Conservation (phyloP, 2,888 invertebrate genomes). For the Colletes collaris region DNA sequence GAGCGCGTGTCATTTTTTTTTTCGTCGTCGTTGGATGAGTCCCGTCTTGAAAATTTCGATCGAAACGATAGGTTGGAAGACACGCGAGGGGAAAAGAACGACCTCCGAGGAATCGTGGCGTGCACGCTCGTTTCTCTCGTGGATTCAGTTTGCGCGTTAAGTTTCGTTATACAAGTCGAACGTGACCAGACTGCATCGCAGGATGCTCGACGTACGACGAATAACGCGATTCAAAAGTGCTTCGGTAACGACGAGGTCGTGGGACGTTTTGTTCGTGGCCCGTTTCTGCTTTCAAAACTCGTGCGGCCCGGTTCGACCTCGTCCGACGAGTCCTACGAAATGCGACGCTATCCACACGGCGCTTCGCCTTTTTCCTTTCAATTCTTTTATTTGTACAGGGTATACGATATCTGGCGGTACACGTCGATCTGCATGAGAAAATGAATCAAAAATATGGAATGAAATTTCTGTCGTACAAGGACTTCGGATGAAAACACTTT, state of each 20-base stretch:
- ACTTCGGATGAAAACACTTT: too few species aligned
- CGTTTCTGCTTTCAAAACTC: constrained; percentile 33
- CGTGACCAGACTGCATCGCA: constrained; percentile 76
- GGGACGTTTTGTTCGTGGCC: constrained; percentile 45
- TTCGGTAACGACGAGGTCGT: constrained; percentile 42
- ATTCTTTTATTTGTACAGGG: neutral
- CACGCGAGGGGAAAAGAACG: neutral
- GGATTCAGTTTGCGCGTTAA: constrained; percentile 77
- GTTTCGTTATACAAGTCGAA: constrained; percentile 78
- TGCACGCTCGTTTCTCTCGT: constrained; percentile 47
- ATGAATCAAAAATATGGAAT: too few species aligned
- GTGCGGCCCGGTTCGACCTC: neutral
- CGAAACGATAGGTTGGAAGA: constrained; percentile 5
- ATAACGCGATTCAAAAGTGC: constrained; percentile 59
- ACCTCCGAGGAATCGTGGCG: constrained; percentile 4
- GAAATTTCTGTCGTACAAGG: too few species aligned
- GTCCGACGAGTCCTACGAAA: constrained; percentile 10
- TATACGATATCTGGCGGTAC: too few species aligned
- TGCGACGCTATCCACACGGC: neutral
- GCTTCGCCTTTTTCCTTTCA: constrained; percentile 12
- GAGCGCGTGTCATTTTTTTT: neutral
- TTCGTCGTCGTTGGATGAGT: neutral
- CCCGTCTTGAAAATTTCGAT: constrained; percentile 12
- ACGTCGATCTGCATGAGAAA: too few species aligned
- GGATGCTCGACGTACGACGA: constrained; percentile 54